Evolutionary conservation across 1,140 invertebrate species (phyloP).

Genomic region (Helicorthomorpha holstii): DNA sequence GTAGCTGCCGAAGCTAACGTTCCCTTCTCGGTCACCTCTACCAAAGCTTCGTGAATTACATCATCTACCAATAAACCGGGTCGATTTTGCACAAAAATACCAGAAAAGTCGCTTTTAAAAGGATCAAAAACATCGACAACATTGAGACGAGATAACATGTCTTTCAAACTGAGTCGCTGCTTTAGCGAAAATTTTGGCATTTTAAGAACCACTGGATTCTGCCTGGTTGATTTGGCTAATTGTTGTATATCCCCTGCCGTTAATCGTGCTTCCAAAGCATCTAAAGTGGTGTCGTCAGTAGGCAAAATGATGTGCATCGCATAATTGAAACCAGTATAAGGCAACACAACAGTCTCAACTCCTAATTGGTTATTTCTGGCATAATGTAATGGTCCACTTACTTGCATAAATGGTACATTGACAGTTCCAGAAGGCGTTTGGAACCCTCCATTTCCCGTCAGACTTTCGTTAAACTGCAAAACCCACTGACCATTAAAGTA

Average conservation of each 20-base stretch:
- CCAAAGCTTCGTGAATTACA: constrained; percentile 31
- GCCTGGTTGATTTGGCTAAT: not conserved
- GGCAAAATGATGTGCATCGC: not conserved
- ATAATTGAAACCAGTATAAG: not conserved
- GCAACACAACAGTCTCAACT: not conserved
- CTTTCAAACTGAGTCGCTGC: not conserved
- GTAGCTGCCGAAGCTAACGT: constrained; percentile 49
- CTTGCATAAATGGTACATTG: not conserved
- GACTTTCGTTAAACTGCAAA: constrained; percentile 41
- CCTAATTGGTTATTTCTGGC: constrained; percentile 28
- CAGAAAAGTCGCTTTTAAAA: not conserved
- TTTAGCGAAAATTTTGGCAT: not conserved
- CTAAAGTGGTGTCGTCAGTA: not conserved
- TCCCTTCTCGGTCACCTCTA: constrained; percentile 49
- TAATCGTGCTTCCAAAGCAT: not conserved
- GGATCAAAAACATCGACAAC: not conserved
- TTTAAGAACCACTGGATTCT: not conserved
- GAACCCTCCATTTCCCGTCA: constrained; percentile 21
- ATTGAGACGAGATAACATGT: not conserved
- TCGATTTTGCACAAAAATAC: not conserved
- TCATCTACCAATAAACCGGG: constrained; percentile 12
- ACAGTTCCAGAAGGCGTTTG: not conserved
- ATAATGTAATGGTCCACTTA: not conserved
- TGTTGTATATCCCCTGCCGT: not conserved
- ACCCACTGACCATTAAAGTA: constrained; percentile 64